Evolutionary conservation across 2,888 invertebrate species (phyloP), one percentile per base, ranked within the genome.

Genomic region (Stenurella melanura): DNA sequence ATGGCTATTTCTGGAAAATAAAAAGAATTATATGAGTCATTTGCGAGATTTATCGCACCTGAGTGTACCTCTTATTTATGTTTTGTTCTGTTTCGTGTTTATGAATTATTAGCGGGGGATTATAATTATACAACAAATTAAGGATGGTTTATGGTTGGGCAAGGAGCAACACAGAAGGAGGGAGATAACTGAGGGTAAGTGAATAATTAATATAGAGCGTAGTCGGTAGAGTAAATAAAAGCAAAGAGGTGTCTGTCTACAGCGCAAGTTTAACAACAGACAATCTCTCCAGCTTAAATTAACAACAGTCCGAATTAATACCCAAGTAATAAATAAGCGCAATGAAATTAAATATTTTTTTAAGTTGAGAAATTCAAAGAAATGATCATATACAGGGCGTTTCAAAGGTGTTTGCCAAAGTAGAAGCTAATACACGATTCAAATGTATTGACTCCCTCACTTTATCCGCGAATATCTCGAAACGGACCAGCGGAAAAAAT

Each of bases 1-100:
- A 96, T 93, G 0, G 96, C 96, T 80, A 95, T 95, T 90, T 96
- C 96, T 93, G 90, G n/a, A 91, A 91, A 84, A 67, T 21, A 54
- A 11, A 54, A 67, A 42, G 64, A 64, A 42, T 38, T 42, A 18
- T 61, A 50, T 50, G 50, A 50, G 60, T 26, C 34, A 34, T 34
- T 17, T 63, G 7, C 18, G 9, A n/a, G 34, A 30, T 50, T 67
- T 50, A 61, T 61, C n/a, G n/a, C 50, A 50, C 50, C 61, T 21
- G 18, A 18, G 38, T 42, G n/a, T 30, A 42, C 64, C 7, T 3
- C 19, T 38, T 42, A 38, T 17, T 12, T 42, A 38, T 42, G 18
- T 11, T 42, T 64, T 26, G 42, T 64, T 42, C 42, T 18, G 64
- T 64, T 64, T 64, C 64, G 64, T 64, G 64, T 64, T 18, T 42